These are phyloP conservation scores for Asarcornis scutulata DNA, from an alignment of 2,113 vertebrate genomes.

Conservation along the genomic window DNA sequence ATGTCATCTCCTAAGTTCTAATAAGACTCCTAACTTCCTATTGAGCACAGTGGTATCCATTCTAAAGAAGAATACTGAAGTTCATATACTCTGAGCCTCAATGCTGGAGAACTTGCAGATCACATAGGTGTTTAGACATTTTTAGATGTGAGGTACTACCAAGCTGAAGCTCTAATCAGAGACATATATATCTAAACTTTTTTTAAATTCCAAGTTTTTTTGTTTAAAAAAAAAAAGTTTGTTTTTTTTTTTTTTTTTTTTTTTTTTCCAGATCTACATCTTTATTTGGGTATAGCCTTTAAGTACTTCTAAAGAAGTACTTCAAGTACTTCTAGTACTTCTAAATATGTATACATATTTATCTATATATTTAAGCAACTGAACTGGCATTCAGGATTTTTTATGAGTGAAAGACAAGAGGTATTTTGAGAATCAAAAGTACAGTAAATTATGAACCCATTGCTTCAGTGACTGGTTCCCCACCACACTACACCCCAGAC, in stretches of 20 bases:
- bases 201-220: too few species aligned
- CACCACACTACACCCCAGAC: not conserved
- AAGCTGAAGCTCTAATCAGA: not conserved
- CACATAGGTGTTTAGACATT: not conserved
- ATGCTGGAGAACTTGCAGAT: not conserved
- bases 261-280: not conserved
- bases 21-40: not conserved
- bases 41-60: not conserved
- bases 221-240: too few species aligned
- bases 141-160: not conserved
- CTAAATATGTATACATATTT: too few species aligned
- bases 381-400: not conserved
- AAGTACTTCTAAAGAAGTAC: not conserved
- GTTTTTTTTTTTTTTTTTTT: too few species aligned
- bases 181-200: not conserved
- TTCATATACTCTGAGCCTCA: not conserved
- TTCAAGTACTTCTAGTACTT: not conserved
- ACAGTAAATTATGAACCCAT: not conserved
- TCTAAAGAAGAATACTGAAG: not conserved
- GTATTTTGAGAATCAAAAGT: not conserved
- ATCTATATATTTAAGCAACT: not conserved
- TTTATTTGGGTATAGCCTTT: not conserved
- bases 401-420: not conserved
- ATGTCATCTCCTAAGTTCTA: not conserved
- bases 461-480: not conserved